Evolutionary conservation across 2,888 invertebrate genomes (phyloP).

Genomic region (Prosapia bicincta): DNA sequence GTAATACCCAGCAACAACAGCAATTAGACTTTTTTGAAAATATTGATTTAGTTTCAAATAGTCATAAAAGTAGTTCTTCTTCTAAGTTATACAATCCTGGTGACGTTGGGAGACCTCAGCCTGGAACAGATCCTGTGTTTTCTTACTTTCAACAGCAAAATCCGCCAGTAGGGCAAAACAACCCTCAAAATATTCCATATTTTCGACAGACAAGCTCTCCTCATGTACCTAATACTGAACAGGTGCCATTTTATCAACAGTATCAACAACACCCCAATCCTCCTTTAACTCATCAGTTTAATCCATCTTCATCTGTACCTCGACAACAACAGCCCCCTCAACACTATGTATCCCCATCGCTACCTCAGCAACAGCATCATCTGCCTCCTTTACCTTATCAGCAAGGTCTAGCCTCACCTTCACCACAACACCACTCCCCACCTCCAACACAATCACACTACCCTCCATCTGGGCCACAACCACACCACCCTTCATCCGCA

Average conservation of each 20-base stretch:
- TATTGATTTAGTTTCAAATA: slow-evolving; percentile 17
- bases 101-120: background rate
- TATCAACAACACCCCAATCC: background rate
- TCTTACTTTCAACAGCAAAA: background rate
- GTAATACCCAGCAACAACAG: background rate
- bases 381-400: background rate
- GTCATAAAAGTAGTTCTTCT: background rate
- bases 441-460: background rate
- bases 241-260: slow-evolving; percentile 1
- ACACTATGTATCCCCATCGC: background rate
- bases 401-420: background rate
- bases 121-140: background rate
- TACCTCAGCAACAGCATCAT: background rate
- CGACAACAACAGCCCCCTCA: background rate
- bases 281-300: background rate
- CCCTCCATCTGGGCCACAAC: slow-evolving; percentile 2
- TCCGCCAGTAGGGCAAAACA: background rate
- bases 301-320: no score
- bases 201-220: slow-evolving; percentile 8
- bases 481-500: background rate
- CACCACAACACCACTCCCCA: background rate
- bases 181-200: slow-evolving; percentile 7
- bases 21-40: slow-evolving; percentile 26
- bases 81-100: slow-evolving; percentile 8
- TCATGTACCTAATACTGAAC: background rate